phyloP scores from a whole-genome alignment of 2,888 invertebrate genomes.

The Diarsia brunnea region DNA sequence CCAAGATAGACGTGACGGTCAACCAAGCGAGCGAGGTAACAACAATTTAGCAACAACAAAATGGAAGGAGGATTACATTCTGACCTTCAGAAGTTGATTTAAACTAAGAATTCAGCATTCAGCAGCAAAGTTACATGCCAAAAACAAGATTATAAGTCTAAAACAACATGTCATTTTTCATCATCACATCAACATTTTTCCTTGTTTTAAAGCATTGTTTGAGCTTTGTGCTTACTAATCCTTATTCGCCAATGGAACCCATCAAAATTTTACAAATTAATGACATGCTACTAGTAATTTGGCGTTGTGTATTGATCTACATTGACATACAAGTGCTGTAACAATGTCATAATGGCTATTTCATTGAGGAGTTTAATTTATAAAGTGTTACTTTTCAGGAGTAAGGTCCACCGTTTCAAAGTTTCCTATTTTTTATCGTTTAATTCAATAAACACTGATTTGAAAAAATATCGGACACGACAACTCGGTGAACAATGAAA shows the following conservation, averaged over 20 bases:
- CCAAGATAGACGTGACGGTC: too few relatives aligned
- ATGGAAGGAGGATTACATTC: neutral
- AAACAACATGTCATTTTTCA: too few relatives aligned
- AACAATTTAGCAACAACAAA: neutral
- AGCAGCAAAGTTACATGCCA: neutral
- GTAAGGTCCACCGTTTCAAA: too few relatives aligned
- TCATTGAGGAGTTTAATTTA: neutral
- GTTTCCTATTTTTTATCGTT: too few relatives aligned
- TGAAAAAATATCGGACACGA: too few relatives aligned
- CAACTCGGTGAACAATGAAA: too few relatives aligned
- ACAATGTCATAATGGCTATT: neutral
- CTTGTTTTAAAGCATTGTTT: neutral
- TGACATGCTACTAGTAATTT: neutral
- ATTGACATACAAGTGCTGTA: neutral
- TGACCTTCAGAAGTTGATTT: neutral
- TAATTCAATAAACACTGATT: too few relatives aligned
- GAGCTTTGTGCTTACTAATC: neutral
- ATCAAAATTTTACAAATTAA: neutral
- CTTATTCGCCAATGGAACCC: neutral
- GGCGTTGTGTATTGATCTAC: neutral
- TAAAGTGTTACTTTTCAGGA: neutral
- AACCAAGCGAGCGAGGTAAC: neutral
- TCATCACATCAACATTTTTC: constrained; percentile 9
- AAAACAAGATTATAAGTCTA: neutral
- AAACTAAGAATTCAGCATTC: neutral